Base-by-base conservation (phyloP, 1,140 invertebrate genomes). In the Coptotermes formosanus region DNA sequence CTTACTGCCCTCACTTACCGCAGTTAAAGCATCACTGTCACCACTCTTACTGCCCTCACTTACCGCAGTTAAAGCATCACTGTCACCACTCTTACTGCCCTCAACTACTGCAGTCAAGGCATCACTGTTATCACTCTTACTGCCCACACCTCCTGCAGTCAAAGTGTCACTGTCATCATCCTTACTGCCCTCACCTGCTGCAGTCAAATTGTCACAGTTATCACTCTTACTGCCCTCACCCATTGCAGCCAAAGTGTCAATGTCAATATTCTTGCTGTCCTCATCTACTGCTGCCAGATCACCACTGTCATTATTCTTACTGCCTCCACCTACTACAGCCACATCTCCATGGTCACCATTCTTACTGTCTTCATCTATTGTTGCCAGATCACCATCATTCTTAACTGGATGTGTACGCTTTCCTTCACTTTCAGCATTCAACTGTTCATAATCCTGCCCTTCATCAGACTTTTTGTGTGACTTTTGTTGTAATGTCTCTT, bases 241-340 rank as follows among this genome's bases (percentile, higher is more conserved):
- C 43, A 32, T 3, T 16, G n/a, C 32, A n/a, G n/a, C 43, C 25
- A 30, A 4, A n/a, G 4, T 21, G 1, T 84, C 59, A 32, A 0
- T 64, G 19, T 84, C 30, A 19, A 59, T 30, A 19, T 84, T 64
- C 2, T 30, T 23, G 30, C 4, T 84, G 38, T 4, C 83, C n/a
- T 84, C 83, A 25, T 32, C n/a, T 52, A 84, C 25, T 38, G 48
- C 45, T 4, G 83, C 45, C 7, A 23, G 45, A 55, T 45, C 59
- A 84, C 44, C 21, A n/a, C n/a, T n/a, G n/a, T 84, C 83, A 84
- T 44, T 16, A 32, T 48, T 43, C 38, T 84, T 84, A n/a, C 32
- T 16, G 43, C 52, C 43, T 30, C 7, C 32, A 32, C 43, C 16
- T 84, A 32, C 21, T 16, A 32, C 32, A n/a, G n/a, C 43, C 25